Conservation (phyloP, 2,797 vertebrate species). For the Girardinus metallicus region DNA sequence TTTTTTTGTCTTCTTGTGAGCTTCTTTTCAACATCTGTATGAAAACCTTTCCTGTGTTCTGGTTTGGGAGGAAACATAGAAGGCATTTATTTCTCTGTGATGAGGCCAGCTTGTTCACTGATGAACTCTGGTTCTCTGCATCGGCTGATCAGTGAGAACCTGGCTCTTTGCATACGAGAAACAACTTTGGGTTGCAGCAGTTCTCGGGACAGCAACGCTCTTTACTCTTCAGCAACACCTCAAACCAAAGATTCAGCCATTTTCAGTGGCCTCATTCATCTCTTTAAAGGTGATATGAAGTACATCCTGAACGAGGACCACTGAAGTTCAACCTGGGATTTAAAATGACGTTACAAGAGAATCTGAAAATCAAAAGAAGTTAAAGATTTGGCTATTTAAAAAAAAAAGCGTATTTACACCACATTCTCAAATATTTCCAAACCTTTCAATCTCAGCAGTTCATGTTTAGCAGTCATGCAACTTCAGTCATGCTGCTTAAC, state of each 20-base stretch:
- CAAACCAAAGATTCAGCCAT: constrained; percentile 14
- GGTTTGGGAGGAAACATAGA: constrained; percentile 82
- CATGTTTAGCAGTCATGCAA: not conserved
- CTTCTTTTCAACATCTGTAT: constrained; percentile 66
- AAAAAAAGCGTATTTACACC: not conserved
- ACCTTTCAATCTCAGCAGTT: not conserved
- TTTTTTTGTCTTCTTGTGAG: constrained; percentile 54
- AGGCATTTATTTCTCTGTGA: constrained; percentile 82
- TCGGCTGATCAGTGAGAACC: constrained; percentile 75
- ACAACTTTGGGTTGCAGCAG: constrained; percentile 22
- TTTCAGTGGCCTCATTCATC: constrained; percentile 6
- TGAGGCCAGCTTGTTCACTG: constrained; percentile 78
- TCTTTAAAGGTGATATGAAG: constrained; percentile 2
- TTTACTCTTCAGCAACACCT: not conserved
- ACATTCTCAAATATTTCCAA: not conserved
- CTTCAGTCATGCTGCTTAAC: constrained; percentile 15
- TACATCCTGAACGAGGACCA: not conserved
- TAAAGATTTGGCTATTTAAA: not conserved
- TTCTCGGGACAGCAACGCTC: not conserved
- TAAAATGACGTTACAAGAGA: not conserved
- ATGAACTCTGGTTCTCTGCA: constrained; percentile 84
- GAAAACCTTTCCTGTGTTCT: constrained; percentile 76
- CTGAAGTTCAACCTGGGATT: constrained; percentile 1
- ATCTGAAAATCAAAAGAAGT: not conserved
- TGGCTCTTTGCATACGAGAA: constrained; percentile 15